Evolutionary conservation across 2,888 invertebrate genomes (phyloP).

Genomic region (Idaea aversata): DNA sequence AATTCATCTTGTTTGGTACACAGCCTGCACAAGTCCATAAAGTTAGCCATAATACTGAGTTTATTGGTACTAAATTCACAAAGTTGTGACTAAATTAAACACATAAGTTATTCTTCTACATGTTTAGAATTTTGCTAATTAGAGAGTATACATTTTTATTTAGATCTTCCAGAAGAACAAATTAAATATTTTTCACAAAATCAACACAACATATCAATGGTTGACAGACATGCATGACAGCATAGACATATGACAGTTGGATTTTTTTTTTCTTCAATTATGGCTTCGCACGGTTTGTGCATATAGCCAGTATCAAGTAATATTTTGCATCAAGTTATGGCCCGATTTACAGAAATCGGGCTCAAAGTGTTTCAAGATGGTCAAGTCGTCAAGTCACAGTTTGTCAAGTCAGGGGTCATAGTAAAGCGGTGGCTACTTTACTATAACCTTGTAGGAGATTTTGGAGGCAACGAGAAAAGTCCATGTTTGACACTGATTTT

Average conservation of each 20-base stretch:
- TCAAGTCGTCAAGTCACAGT: too few species aligned
- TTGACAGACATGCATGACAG: background rate
- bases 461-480: too few species aligned
- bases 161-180: background rate
- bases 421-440: too few species aligned
- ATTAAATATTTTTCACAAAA: background rate
- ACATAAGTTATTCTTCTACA: background rate
- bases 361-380: too few species aligned
- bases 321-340: too few species aligned
- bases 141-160: background rate
- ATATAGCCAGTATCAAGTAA: too few species aligned
- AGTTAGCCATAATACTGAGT: conserved; percentile 38
- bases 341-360: too few species aligned
- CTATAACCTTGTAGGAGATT: too few species aligned
- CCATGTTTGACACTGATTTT: too few species aligned
- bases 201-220: background rate
- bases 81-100: background rate
- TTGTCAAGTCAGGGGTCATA: too few species aligned
- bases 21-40: conserved; percentile 66
- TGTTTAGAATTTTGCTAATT: background rate
- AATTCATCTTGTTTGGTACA: conserved; percentile 66
- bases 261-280: too few species aligned
- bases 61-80: background rate
- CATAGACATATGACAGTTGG: background rate
- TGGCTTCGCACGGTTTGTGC: too few species aligned